Conservation (phyloP, 64 coral and sea anemone genomes). For the Montipora capricornis region DNA sequence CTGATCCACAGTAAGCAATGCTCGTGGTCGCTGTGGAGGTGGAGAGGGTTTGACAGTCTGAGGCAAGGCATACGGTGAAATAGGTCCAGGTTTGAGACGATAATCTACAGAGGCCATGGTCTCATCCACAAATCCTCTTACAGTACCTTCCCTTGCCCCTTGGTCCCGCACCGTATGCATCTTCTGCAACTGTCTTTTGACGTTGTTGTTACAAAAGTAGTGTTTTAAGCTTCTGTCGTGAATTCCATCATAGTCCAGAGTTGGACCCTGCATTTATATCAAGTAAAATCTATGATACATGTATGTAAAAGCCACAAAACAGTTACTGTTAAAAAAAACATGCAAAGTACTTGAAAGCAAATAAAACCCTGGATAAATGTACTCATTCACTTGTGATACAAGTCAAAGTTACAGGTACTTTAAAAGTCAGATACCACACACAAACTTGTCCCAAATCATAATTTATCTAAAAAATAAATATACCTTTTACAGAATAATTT, state of each 20-base stretch:
- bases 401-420: no score
- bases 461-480: no score
- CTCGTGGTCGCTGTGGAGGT: slow-evolving; percentile 81
- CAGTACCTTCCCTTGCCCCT: slow-evolving; percentile 60
- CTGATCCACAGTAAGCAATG: slow-evolving; percentile 86
- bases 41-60: slow-evolving; percentile 61
- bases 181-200: slow-evolving; percentile 85
- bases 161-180: slow-evolving; percentile 60
- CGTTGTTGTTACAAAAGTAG: slow-evolving; percentile 74
- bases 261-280: slow-evolving; percentile 77
- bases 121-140: slow-evolving; percentile 80
- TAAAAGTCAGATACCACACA: no score
- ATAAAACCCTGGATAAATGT: no score
- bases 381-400: no score
- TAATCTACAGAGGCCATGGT: slow-evolving; percentile 92
- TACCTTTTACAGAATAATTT: no score
- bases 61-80: slow-evolving; percentile 87
- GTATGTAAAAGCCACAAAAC: no score
- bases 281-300: not conserved
- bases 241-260: slow-evolving; percentile 93
- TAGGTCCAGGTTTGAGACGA: slow-evolving; percentile 74
- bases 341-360: no score
- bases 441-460: no score
- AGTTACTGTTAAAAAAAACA: no score
- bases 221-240: slow-evolving; percentile 98